Conservation (phyloP, 1,140 invertebrate species). For the Tribolium castaneum region DNA sequence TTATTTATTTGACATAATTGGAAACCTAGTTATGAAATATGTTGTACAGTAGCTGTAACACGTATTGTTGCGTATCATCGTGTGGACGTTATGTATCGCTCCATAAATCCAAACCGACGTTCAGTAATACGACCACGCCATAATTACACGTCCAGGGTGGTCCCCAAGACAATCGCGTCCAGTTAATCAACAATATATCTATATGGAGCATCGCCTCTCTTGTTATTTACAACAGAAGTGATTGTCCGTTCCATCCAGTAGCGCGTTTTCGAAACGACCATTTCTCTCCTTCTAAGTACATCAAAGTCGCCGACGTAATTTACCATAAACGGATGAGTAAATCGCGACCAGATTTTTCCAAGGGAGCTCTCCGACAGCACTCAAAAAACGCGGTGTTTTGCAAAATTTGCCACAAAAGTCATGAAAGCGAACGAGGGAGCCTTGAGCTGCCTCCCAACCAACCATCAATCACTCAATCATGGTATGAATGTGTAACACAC, state of each 20-base stretch:
- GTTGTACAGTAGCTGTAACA: conserved; percentile 2
- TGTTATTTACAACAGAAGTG: background rate
- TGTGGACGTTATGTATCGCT: conserved; percentile 18
- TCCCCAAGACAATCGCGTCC: conserved; percentile 19
- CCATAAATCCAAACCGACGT: conserved; percentile 21
- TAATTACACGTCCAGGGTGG: conserved; percentile 34
- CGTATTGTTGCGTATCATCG: background rate
- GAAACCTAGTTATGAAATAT: conserved; percentile 2
- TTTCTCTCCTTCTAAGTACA: conserved; percentile 20
- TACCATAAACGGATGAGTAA: conserved; percentile 19
- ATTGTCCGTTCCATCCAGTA: conserved; percentile 4
- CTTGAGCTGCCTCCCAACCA: background rate
- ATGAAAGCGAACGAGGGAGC: background rate
- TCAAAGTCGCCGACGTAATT: conserved; percentile 20
- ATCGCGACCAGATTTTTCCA: background rate
- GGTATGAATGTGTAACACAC: background rate
- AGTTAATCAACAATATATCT: conserved; percentile 30
- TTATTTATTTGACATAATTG: conserved; percentile 30
- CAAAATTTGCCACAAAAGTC: background rate
- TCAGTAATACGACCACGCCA: conserved; percentile 7
- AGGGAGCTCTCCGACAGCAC: background rate
- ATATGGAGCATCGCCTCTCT: conserved; percentile 10
- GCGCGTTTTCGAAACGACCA: conserved; percentile 19
- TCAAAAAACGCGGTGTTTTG: background rate
- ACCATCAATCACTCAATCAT: background rate